Percentiles rank a stretch among this genome's conserved stretches.
These are phyloP conservation scores for Plectus sambesii DNA, from an alignment of 1,140 invertebrate genomes.

Conservation along the genomic window DNA sequence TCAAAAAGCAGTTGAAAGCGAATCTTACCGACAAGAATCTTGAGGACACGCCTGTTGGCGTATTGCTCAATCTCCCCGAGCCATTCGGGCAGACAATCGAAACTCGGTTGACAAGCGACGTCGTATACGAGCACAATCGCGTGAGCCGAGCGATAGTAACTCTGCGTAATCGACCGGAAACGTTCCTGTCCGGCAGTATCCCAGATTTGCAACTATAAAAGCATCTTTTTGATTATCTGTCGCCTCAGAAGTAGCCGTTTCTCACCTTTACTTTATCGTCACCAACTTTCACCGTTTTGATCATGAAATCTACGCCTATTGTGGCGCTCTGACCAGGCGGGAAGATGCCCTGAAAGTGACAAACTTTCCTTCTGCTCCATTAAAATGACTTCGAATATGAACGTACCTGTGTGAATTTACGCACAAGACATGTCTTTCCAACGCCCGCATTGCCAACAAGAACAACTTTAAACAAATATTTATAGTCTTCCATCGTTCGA, in stretches of 20 bases:
- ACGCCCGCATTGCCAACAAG: conserved; percentile 58
- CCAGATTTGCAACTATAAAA: conserved; percentile 77
- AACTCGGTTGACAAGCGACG: conserved; percentile 77
- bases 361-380: conserved; percentile 7
- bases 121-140: conserved; percentile 68
- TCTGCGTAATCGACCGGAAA: conserved; percentile 57
- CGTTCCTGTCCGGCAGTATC: conserved; percentile 83
- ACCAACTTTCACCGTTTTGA: conserved; percentile 83
- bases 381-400: conserved; percentile 8
- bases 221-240: conserved; percentile 1
- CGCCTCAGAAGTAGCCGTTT: background rate
- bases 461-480: conserved; percentile 45
- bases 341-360: conserved; percentile 61
- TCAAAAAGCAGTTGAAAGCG: no score
- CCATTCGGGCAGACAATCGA: conserved; percentile 78
- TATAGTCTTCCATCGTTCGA: conserved; percentile 41
- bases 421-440: conserved; percentile 65
- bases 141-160: conserved; percentile 55
- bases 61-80: conserved; percentile 67
- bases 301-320: conserved; percentile 89
- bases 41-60: conserved; percentile 41
- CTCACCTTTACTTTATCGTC: conserved; percentile 81
- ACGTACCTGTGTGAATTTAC: conserved; percentile 39
- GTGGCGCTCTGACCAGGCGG: conserved; percentile 85
- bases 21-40: conserved; percentile 42